These are phyloP conservation scores for Metopolophium dirhodum DNA, from an alignment of 1,140 invertebrate species.

Conservation along the genomic window DNA sequence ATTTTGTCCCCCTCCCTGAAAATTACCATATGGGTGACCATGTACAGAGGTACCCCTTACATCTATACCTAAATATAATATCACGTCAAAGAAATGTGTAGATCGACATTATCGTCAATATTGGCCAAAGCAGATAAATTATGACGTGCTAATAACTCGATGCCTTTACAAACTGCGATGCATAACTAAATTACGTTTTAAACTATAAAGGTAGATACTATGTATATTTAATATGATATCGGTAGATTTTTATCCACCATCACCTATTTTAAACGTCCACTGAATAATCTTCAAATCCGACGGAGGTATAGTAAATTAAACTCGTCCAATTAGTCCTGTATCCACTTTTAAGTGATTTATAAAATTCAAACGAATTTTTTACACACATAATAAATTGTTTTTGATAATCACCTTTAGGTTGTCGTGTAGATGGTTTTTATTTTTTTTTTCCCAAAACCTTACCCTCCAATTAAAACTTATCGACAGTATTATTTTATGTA, in stretches of 20 bases:
- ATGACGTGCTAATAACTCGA: background rate
- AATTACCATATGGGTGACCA: no score
- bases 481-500: background rate
- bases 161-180: background rate
- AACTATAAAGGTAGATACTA: background rate
- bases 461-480: constrained; percentile 36
- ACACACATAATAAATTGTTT: constrained; percentile 44
- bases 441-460: background rate
- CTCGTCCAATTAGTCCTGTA: constrained; percentile 53
- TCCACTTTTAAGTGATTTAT: constrained; percentile 50
- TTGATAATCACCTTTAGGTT: constrained; percentile 28
- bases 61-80: background rate
- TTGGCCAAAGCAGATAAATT: background rate
- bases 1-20: no score
- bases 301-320: background rate
- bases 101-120: background rate
- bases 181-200: constrained; percentile 34
- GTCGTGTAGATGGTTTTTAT: background rate
- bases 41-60: no score
- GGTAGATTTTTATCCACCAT: constrained; percentile 27
- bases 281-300: background rate
- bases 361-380: constrained; percentile 42
- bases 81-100: background rate
- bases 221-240: background rate
- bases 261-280: background rate